Evolutionary conservation across 1,140 invertebrate species (phyloP).

Genomic region (Plutomurus gul): DNA sequence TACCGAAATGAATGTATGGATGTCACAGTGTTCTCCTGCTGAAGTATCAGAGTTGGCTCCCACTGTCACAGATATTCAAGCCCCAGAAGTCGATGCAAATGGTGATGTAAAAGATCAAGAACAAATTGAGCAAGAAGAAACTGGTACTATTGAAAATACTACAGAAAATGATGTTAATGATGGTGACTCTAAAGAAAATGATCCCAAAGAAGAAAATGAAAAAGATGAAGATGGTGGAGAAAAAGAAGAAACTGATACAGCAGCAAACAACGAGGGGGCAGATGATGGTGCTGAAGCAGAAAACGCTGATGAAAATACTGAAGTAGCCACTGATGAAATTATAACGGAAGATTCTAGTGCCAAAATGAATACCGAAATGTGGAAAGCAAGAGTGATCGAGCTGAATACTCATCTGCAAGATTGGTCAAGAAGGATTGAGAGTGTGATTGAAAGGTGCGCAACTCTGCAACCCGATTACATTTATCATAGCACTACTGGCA

Average conservation of each 20-base stretch:
- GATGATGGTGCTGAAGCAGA: not conserved
- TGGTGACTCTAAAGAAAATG: not conserved
- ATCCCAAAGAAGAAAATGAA: not conserved
- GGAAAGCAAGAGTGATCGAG: conserved; percentile 7
- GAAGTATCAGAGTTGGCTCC: too few species aligned
- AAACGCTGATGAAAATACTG: not conserved
- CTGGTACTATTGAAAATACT: not conserved
- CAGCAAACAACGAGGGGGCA: not conserved
- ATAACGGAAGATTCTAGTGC: not conserved
- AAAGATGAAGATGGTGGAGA: not conserved
- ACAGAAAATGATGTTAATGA: too few species aligned
- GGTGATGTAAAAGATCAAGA: too few species aligned
- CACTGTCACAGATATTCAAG: too few species aligned
- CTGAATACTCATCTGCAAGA: conserved; percentile 38
- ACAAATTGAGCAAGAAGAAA: too few species aligned
- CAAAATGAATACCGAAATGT: conserved; percentile 4
- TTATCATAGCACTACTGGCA: conserved; percentile 1
- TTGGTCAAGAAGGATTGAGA: conserved; percentile 45
- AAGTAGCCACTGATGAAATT: conserved; percentile 30
- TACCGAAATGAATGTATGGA: conserved; percentile 39
- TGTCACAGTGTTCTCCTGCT: not conserved
- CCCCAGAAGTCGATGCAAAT: too few species aligned
- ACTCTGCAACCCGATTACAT: conserved; percentile 49
- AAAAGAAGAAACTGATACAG: not conserved
- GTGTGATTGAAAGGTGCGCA: conserved; percentile 51